Percentiles rank a stretch among this genome's conserved stretches.
These are phyloP conservation scores for Mellivora capensis DNA, from an alignment of 2,113 vertebrate species.

Conservation along the genomic window DNA sequence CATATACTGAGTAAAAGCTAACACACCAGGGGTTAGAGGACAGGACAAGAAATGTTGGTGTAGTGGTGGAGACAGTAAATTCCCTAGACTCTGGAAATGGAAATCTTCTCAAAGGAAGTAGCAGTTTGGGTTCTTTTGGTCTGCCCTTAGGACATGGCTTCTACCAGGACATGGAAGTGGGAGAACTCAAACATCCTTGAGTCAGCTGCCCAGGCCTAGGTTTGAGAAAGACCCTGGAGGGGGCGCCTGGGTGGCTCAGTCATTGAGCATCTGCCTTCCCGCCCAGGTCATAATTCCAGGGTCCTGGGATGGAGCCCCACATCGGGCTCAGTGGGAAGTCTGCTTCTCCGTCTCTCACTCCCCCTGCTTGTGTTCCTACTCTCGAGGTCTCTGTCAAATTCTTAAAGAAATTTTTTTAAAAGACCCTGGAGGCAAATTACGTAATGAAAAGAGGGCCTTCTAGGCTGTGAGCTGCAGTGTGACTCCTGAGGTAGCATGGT, in stretches of 20 bases:
- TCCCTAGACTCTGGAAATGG: background rate
- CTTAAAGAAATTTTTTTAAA: too few species aligned
- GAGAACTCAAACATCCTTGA: background rate
- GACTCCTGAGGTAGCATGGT: background rate
- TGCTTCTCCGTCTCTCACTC: too few species aligned
- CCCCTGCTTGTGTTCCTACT: too few species aligned
- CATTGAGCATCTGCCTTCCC: too few species aligned
- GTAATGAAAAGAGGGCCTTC: background rate
- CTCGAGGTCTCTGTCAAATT: too few species aligned
- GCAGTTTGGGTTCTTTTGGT: background rate
- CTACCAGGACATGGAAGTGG: background rate
- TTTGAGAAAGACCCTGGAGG: background rate
- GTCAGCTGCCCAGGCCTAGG: background rate
- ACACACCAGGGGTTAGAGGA: background rate
- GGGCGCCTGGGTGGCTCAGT: too few species aligned
- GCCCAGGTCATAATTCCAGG: too few species aligned
- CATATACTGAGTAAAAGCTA: background rate
- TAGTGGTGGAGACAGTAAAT: background rate
- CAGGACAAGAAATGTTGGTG: background rate
- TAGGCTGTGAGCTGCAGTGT: background rate
- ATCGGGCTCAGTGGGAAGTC: too few species aligned
- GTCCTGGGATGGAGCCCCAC: too few species aligned
- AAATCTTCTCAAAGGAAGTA: background rate
- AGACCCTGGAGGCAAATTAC: background rate
- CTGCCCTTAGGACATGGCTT: background rate